Evolutionary conservation across 1,140 invertebrate genomes (phyloP).

Genomic region (Pseudoatta argentina): DNA sequence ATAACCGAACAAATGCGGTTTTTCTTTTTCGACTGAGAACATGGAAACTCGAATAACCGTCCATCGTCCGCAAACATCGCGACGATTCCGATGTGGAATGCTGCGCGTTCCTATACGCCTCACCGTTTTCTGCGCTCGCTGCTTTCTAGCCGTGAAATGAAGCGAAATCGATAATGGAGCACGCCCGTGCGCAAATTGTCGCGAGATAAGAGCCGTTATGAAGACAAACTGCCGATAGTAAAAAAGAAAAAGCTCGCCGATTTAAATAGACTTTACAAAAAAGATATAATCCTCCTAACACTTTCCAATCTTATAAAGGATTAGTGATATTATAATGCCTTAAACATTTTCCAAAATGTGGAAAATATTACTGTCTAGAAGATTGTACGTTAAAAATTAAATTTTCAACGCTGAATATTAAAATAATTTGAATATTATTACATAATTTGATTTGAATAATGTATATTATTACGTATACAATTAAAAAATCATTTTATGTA

Average conservation of each 20-base stretch:
- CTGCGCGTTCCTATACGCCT: constrained; percentile 45
- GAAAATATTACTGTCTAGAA: neutral
- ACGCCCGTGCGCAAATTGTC: constrained; percentile 73
- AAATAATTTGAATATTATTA: neutral
- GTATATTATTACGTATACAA: neutral
- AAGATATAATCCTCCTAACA: constrained; percentile 10
- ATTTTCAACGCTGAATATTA: neutral
- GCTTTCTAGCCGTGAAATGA: constrained; percentile 69
- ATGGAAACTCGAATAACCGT: constrained; percentile 70
- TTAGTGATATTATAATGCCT: constrained; percentile 10
- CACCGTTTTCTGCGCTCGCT: neutral
- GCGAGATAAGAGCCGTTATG: constrained; percentile 74
- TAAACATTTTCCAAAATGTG: neutral
- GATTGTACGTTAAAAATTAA: neutral
- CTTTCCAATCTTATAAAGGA: neutral
- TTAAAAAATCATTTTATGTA: neutral
- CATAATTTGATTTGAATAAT: neutral
- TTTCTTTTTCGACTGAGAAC: constrained; percentile 38
- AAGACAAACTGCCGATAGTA: constrained; percentile 70
- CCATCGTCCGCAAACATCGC: constrained; percentile 63
- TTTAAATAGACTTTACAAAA: constrained; percentile 24
- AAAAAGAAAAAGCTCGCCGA: constrained; percentile 17
- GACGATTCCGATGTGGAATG: constrained; percentile 65
- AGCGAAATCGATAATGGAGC: constrained; percentile 77
- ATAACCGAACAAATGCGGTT: neutral